Evolutionary conservation across 2,797 vertebrate species (phyloP), one percentile per base, ranked within the genome.

Genomic region (Thunnus albacares): DNA sequence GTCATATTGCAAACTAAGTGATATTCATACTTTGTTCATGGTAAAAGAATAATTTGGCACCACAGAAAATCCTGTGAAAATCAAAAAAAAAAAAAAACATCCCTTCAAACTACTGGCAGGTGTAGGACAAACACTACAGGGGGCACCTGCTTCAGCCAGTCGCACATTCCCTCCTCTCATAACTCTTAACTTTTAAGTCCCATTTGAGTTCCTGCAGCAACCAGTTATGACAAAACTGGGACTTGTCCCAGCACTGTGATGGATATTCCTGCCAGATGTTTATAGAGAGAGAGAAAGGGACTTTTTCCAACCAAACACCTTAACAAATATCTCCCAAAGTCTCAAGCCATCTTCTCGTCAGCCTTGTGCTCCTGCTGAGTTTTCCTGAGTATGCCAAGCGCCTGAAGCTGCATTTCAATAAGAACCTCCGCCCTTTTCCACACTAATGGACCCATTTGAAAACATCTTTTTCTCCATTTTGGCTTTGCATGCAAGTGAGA

Each of bases 181-280:
- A 85, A 87, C 71, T 84, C 80, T 74, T 79, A 33, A 67, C 66
- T 68, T 73, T 72, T 71, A 82, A 71, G 70, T 84, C 81, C 81
- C 81, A 77, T 87, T 84, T 84, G 77, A 84, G 79, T 88, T 87
- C 83, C 72, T 80, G 59, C 47, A 83, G 87, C 68, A 92, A 89
- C 35, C 26, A 4, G 18, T 88, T 81, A 84, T 84, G 89, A 93
- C 82, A 91, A 91, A 61, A 56, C 77, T 87, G 81, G 82, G 86
- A 88, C 78, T 75, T 52, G 35, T 75, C 80, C 81, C 68, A 87
- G 70, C 18, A 60, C 80, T 75, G 49, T 73, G 78, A 91, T 72
- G 73, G 86, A 95, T 93, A 79, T 90, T 87, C 85, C 62, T 75
- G 80, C 87, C 92, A 93, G 87, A 92, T 95, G 89, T 91, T 93